phyloP scores from a whole-genome alignment of 2,113 vertebrate genomes.

The Leucosticte australis region DNA sequence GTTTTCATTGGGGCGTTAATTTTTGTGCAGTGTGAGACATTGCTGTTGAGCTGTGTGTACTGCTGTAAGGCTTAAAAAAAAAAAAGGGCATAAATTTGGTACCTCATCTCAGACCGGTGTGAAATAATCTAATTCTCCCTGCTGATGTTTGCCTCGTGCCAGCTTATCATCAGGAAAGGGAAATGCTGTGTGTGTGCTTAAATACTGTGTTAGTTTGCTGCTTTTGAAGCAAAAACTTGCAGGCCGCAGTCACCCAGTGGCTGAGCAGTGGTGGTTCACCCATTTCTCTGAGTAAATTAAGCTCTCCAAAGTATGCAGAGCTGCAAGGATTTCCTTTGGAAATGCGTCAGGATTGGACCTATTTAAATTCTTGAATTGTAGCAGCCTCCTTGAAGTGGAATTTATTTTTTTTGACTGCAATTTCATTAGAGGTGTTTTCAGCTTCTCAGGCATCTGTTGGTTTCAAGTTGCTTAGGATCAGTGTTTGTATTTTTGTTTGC shows the following conservation, averaged over 20 bases:
- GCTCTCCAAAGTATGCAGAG: neutral
- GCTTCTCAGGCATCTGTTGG: neutral
- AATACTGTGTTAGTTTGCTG: neutral
- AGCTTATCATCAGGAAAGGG: neutral
- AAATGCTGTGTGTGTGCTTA: neutral
- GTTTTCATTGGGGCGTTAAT: neutral
- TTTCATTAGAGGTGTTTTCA: neutral
- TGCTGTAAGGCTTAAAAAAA: neutral
- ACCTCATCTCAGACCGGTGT: accelerated
- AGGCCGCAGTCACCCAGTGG: neutral
- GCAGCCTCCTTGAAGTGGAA: neutral
- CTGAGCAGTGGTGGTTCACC: neutral
- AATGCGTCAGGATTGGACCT: neutral
- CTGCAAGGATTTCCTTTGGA: neutral
- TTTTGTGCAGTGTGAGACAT: neutral
- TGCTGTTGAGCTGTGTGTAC: neutral
- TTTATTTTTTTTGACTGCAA: neutral
- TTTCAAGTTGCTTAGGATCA: neutral
- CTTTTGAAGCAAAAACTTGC: neutral
- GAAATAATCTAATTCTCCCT: neutral
- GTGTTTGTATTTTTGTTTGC: neutral
- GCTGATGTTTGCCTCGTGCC: neutral
- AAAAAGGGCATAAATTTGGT: neutral
- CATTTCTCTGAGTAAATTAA: neutral
- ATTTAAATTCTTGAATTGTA: neutral